phyloP scores from a whole-genome alignment of 2,797 vertebrate species.

The Chrosomus eos region DNA sequence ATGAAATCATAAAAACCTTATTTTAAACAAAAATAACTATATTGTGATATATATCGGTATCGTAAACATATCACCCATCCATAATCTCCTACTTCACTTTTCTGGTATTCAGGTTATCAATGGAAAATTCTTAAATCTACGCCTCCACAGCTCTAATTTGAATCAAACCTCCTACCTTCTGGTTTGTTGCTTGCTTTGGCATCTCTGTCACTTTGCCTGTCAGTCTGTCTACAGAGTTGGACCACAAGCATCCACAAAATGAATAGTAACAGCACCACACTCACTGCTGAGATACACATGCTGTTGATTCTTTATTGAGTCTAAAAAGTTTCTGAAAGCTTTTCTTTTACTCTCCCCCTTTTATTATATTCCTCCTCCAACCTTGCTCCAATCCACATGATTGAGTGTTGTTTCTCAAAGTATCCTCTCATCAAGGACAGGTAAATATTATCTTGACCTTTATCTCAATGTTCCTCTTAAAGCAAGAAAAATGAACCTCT shows the following conservation, averaged over 20 bases:
- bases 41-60: background rate
- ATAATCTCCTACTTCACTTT: background rate
- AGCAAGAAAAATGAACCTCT: slow-evolving; percentile 11
- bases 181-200: slow-evolving; percentile 42
- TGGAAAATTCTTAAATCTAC: background rate
- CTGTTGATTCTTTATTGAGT: slow-evolving; percentile 40
- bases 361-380: slow-evolving; percentile 62
- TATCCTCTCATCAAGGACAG: slow-evolving; percentile 66
- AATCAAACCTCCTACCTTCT: slow-evolving; percentile 54
- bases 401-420: slow-evolving; percentile 23
- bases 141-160: background rate
- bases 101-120: background rate
- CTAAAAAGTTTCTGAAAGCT: slow-evolving; percentile 24
- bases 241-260: slow-evolving; percentile 64
- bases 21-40: background rate
- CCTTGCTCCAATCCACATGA: slow-evolving; percentile 6
- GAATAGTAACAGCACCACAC: slow-evolving; percentile 63
- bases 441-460: slow-evolving; percentile 68
- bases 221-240: slow-evolving; percentile 46
- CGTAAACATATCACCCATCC: background rate
- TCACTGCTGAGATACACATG: slow-evolving; percentile 62
- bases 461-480: slow-evolving; percentile 30
- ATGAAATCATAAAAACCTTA: background rate
- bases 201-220: slow-evolving; percentile 48
- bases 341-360: slow-evolving; percentile 51